A percentile compares a stretch with the other conserved stretches of the same genome.
phyloP scores from a whole-genome alignment of 2,888 invertebrate genomes.

The Ennomos fuscantarius region DNA sequence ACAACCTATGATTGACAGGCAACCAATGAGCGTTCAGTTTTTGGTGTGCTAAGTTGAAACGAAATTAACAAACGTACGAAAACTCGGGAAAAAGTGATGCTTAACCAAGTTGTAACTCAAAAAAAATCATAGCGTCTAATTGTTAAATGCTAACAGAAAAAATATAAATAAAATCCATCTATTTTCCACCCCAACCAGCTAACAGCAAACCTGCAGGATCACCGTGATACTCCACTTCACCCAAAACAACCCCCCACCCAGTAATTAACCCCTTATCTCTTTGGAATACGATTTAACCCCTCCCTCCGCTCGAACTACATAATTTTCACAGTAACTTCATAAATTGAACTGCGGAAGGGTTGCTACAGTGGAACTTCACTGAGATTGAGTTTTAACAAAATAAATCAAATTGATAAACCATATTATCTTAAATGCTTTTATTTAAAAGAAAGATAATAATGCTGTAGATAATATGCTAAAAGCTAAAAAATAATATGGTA shows the following conservation, averaged over 20 bases:
- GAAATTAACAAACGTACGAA: too few relatives aligned
- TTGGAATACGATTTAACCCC: constrained; percentile 30
- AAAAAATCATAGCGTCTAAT: not conserved
- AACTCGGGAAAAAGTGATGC: not conserved
- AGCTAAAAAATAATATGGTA: too few relatives aligned
- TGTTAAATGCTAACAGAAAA: constrained; percentile 1
- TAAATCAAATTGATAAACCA: too few relatives aligned
- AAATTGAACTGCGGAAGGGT: constrained; percentile 52
- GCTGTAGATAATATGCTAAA: too few relatives aligned
- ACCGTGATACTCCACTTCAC: constrained; percentile 22
- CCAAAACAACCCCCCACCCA: constrained; percentile 16
- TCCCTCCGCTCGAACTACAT: constrained; percentile 35
- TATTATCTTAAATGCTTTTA: too few relatives aligned
- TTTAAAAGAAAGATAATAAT: too few relatives aligned
- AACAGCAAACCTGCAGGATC: constrained; percentile 9
- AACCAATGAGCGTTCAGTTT: too few relatives aligned
- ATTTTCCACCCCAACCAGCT: constrained; percentile 15
- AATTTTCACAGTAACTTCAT: constrained; percentile 59
- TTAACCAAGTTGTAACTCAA: not conserved
- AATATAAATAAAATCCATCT: constrained; percentile 14
- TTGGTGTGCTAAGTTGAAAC: too few relatives aligned
- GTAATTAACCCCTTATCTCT: constrained; percentile 31
- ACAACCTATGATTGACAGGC: too few relatives aligned
- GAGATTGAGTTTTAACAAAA: not conserved
- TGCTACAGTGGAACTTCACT: constrained; percentile 40